Percentiles rank a stretch among this genome's conserved stretches.
Evolutionary conservation across 2,888 invertebrate species (phyloP).

Genomic region (Sialis fuliginosa): DNA sequence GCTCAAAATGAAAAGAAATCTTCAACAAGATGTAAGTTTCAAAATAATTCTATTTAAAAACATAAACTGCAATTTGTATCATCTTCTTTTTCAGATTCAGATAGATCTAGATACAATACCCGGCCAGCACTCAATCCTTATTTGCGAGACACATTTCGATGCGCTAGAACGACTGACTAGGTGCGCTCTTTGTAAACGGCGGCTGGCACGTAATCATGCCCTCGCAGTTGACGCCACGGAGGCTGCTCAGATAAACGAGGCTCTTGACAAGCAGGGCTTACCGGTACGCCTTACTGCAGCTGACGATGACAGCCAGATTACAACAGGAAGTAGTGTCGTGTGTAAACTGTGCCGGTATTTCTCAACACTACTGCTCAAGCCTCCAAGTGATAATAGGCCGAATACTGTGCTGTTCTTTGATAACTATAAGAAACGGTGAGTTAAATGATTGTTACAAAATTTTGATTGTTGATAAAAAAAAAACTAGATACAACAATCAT

Average conservation of each 20-base stretch:
- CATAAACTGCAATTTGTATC: no score
- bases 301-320: neutral
- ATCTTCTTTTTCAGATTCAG: constrained; percentile 26
- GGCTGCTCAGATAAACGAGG: constrained; percentile 29
- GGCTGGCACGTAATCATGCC: constrained; percentile 58
- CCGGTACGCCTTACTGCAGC: constrained; percentile 49
- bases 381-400: constrained; percentile 31
- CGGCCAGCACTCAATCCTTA: constrained; percentile 47
- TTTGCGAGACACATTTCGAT: constrained; percentile 52
- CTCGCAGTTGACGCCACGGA: constrained; percentile 44
- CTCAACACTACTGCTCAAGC: constrained; percentile 50
- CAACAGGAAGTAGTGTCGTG: constrained; percentile 34
- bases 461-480: constrained; percentile 1
- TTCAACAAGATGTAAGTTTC: constrained; percentile 37
- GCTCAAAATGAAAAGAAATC: constrained; percentile 47
- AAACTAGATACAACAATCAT: neutral
- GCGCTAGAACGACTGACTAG: constrained; percentile 54
- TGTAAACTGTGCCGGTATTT: constrained; percentile 72
- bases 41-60: neutral
- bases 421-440: constrained; percentile 44
- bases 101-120: constrained; percentile 38
- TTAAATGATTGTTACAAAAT: constrained; percentile 1
- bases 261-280: constrained; percentile 40
- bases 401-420: constrained; percentile 34
- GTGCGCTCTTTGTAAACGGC: constrained; percentile 59